Base-by-base conservation (phyloP, 2,888 invertebrate species). In the Macrophya alboannulata region DNA sequence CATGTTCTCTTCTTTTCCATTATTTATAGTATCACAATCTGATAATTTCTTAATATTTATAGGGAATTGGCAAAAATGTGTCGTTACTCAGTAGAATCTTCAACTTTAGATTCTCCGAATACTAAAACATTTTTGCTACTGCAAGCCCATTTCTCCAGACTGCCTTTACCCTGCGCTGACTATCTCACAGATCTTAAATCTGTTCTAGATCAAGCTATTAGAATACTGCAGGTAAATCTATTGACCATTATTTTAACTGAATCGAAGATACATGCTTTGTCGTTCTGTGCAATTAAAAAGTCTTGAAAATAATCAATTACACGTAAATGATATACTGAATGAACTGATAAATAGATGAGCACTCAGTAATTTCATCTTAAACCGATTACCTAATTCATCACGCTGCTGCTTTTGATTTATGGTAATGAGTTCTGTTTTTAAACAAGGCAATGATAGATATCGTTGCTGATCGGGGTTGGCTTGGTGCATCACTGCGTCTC, bases 181-280 rank as follows among this genome's bases (percentile, higher is more conserved):
- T 99, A 99, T 93, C 94, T 97, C 85, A 99, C 99, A 0, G 99
- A 99, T 94, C 96, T 98, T 59, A 99, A 99, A 94, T 98, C 98
- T 17, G 98, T 99, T 0, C 95, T 99, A 81, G 99, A 99, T 94
- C 99, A 99, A 94, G 96, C 99, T 25, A 97, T 99, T 71, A 96
- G 99, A 91, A 98, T 99, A 87, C 94, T 99, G 88, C 99, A 99
- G 95, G 97, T 97, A 93, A 90, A 17, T 62, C 31, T 12, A 72
- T 65, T 51, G 72, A 68, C 37, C 17, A 3, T 83, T 43, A 48
- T 45, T 25, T 83, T 21, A 59, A n/a, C 15, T 31, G 71, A 72
- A 79, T 62, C 8, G 68, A 77, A 51, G 17, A 17, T 17, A 17
- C 6, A 51, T 17, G n/a, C 6, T 62, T 55, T 82, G 17, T 77